Evolutionary conservation across 2,797 vertebrate genomes (phyloP), one percentile per base, ranked within the genome.

Genomic region (Picus viridis): DNA sequence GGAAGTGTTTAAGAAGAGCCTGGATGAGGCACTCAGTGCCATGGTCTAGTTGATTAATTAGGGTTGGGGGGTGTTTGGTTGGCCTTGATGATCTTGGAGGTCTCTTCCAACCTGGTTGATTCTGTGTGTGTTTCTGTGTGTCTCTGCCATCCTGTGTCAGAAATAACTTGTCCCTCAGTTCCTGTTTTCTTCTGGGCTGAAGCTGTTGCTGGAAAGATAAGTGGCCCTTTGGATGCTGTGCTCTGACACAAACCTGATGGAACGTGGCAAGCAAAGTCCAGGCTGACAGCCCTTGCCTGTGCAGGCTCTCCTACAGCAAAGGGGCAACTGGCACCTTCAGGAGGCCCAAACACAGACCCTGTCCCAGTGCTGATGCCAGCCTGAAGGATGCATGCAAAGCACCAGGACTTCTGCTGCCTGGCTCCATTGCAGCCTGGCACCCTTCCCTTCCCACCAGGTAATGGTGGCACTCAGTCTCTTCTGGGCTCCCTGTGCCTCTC

Each of bases 151-250:
- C 63, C 65, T 63, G 61, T 39, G 58, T 84, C 76, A 58, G 62
- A 90, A 83, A 54, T 15, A 61, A 63, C 71, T 79, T 88, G 71
- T 74, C 65, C 70, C 56, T 94, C 86, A 56, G 61, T 43, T 87
- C 49, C 73, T 89, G 51, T 49, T 82, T 67, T 87, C 54, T 45
- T 45, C 17, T 49, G 24, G 7, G 56, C 49, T 45, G 61, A 36
- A 84, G 39, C 30, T 80, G 32, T 56, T 76, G 72, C 39, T 47
- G 34, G 11, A 41, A 32, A 10, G 76, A 26, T 30, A 3, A 16
- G 5, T 34, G 90, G 71, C 11, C 51, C 65, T 11, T 3, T 9
- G 54, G 59, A 10, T 36, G 43, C 53, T 58, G 6, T 36, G 29
- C 65, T 86, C 53, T 62, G 53, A 59, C 43, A 30, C 49, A 47